Evolutionary conservation across 2,797 vertebrate genomes (phyloP).

Genomic region (Sebastolobus altivelis): DNA sequence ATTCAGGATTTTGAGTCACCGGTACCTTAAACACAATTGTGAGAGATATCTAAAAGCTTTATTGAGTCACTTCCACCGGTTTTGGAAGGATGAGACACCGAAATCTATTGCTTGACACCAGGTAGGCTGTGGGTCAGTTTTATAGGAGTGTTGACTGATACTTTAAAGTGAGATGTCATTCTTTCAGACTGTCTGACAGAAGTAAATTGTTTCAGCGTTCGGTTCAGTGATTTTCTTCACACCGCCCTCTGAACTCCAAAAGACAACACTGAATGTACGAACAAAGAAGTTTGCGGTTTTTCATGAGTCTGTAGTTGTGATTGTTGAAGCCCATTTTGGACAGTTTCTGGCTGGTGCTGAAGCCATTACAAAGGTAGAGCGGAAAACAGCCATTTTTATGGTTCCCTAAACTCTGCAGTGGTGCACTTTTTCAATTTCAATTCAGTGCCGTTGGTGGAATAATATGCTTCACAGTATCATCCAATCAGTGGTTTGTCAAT

Average conservation of each 20-base stretch:
- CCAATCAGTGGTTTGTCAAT: neutral
- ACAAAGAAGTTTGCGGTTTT: neutral
- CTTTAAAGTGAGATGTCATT: constrained; percentile 4
- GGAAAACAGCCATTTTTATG: neutral
- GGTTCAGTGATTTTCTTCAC: neutral
- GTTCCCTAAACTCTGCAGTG: neutral
- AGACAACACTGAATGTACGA: neutral
- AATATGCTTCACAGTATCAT: neutral
- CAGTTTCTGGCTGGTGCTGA: neutral
- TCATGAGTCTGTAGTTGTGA: neutral
- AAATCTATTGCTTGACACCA: neutral
- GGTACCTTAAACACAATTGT: neutral
- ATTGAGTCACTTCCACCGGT: neutral
- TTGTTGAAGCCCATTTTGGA: neutral
- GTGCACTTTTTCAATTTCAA: neutral
- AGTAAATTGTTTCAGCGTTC: neutral
- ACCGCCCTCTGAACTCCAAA: neutral
- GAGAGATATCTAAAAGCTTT: neutral
- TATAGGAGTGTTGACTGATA: neutral
- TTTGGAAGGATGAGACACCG: neutral
- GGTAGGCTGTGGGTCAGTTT: neutral
- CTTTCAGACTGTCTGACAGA: neutral
- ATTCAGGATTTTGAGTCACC: neutral
- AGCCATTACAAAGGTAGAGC: neutral
- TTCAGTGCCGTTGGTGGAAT: neutral